Evolutionary conservation across 2,888 invertebrate species (phyloP), one percentile per base, ranked within the genome.

Genomic region (Molorchus minor): DNA sequence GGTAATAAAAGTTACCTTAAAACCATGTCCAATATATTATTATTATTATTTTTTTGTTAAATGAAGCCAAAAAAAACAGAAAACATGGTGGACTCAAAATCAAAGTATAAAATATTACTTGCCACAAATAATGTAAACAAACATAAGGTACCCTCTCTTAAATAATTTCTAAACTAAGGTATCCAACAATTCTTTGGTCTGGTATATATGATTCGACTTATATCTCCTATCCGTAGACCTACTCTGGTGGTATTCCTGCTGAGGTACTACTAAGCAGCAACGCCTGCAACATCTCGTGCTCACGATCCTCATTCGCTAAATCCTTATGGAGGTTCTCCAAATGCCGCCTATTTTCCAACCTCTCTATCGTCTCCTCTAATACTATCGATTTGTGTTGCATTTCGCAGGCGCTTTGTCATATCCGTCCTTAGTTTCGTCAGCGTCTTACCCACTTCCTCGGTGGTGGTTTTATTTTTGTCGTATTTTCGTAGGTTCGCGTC

Each of bases 401-500:
- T 65, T 80, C 81, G 67, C 81, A 81, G 1, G 81, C 75, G 56
- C 79, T 78, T 81, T 16, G 80, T 75, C 78, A 81, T 78, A 53
- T 80, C 79, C 12, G 78, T 77, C 19, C 80, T 69, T 12, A 80
- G 66, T 62, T 74, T 75, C 12, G 73, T 71, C 15, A 81, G 61
- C 8, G 65, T 66, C 63, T 78, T 77, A 38, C 71, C 62, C 12
- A 80, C 65, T 49, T 79, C 78, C 2, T 77, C 78, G 0, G 68
- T 69, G 40, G 67, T 70, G 15, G 52, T 64, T 70, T 72, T 68
- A 58, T 75, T 71, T 62, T 77, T 77, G 55, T 79, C 80, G 68
- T 77, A 77, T 78, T 76, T 86, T 81, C 71, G 85, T 62, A 74
- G 81, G 77, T 63, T 84, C 67, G 73, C 84, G 81, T 79, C 86